Evolutionary conservation across 2,797 vertebrate species (phyloP), one percentile per base, ranked within the genome.

Genomic region (Aeoliscus strigatus): DNA sequence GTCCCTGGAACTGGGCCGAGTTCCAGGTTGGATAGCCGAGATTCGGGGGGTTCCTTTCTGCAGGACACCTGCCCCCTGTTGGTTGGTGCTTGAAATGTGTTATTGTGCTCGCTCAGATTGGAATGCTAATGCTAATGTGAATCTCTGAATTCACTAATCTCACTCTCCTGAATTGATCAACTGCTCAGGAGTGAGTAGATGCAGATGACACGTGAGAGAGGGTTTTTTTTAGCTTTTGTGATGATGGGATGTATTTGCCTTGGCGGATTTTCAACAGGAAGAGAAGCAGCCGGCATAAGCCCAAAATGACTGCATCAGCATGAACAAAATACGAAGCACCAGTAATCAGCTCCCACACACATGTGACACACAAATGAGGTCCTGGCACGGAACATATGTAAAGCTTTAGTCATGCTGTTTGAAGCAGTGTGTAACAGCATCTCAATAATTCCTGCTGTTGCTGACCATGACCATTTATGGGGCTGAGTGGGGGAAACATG

Each of bases 391-490:
- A n/a, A 23, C 16, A 39, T 16, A 23, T 35, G 39, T 39, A 34
- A 13, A 31, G 27, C 33, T 57, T 27, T 25, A 44, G 39, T 33
- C 39, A 40, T 43, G 27, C 24, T 53, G 16, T 51, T 60, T 49
- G 10, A 51, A 45, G 41, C 28, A 1, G 23, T 8, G 4, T 51
- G 14, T 11, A 29, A 18, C 36, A 36, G 50, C 28, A 31, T 60
- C 42, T 46, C 29, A 39, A 21, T 56, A 26, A 30, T 40, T 72
- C 35, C 30, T 51, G 44, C 34, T 52, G 49, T 27, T 34, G 21
- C 60, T 41, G 51, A 60, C 51, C 37, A 30, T 60, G 41, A 40
- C 55, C 69, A 66, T 66, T 11, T 71, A 63, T 57, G 51, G 69
- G 47, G 24, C 45, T 32, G 35, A 51, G 33, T 32, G 6, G 24